phyloP scores from a whole-genome alignment of 2,888 invertebrate genomes.

The Tillus elongatus region DNA sequence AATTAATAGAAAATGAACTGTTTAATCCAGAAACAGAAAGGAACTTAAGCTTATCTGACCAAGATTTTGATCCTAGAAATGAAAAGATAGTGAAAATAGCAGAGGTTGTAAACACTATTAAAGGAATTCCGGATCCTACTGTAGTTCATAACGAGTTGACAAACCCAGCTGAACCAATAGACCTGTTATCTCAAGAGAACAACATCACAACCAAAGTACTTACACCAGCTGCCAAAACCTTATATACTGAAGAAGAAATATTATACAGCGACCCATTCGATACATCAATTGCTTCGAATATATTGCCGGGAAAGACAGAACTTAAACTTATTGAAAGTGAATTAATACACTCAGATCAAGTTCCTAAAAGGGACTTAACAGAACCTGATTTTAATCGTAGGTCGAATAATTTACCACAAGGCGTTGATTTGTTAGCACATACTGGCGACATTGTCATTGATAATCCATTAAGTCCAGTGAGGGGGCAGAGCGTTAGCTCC shows the following conservation, averaged over 20 bases:
- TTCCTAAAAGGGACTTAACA: conserved; percentile 24
- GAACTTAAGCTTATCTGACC: conserved; percentile 54
- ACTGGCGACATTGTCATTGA: conserved; percentile 31
- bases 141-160: conserved; percentile 17
- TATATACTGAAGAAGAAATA: conserved; percentile 27
- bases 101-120: conserved; percentile 37
- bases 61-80: conserved; percentile 51
- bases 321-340: conserved; percentile 68
- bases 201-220: conserved; percentile 61
- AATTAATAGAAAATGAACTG: conserved; percentile 48
- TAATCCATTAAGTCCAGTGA: conserved; percentile 39
- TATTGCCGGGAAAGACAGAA: conserved; percentile 70
- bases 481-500: conserved; percentile 34
- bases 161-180: conserved; percentile 24
- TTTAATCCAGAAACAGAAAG: conserved; percentile 29
- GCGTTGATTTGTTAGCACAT: conserved; percentile 30
- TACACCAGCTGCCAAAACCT: conserved; percentile 51
- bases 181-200: conserved; percentile 46
- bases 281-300: conserved; percentile 71
- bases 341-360: conserved; percentile 49
- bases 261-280: conserved; percentile 71
- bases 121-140: conserved; percentile 31
- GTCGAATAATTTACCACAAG: conserved; percentile 27
- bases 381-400: conserved; percentile 49
- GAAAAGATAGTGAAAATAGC: conserved; percentile 33